phyloP scores from a whole-genome alignment of 1,140 invertebrate species.

The Leptinotarsa undecemlineata region DNA sequence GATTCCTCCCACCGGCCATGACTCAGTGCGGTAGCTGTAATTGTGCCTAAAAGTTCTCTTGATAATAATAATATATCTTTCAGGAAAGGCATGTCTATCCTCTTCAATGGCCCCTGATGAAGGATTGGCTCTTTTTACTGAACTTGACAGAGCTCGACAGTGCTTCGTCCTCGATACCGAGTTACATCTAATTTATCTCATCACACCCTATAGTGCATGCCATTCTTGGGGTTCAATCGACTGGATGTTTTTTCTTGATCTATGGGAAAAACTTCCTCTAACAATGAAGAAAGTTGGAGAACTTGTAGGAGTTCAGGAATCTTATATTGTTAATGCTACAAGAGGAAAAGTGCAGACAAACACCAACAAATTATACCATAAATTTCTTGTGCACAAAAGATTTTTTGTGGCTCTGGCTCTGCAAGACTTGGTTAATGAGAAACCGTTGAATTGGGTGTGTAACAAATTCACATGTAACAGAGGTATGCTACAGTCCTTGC shows the following conservation, averaged over 20 bases:
- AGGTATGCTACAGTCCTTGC: slow-evolving; percentile 88
- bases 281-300: slow-evolving; percentile 84
- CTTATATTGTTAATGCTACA: slow-evolving; percentile 82
- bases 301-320: slow-evolving; percentile 88
- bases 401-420: slow-evolving; percentile 93
- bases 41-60: too few species aligned
- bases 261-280: slow-evolving; percentile 82
- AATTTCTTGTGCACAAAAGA: slow-evolving; percentile 62
- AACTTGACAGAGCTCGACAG: slow-evolving; percentile 86
- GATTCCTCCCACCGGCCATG: too few species aligned
- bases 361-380: slow-evolving; percentile 42
- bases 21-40: too few species aligned
- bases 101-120: slow-evolving; percentile 92
- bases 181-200: slow-evolving; percentile 92
- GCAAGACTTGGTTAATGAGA: slow-evolving; percentile 91
- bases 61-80: neutral
- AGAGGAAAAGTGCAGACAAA: slow-evolving; percentile 60
- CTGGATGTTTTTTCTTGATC: slow-evolving; percentile 83
- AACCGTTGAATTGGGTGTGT: slow-evolving; percentile 77
- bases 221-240: slow-evolving; percentile 79
- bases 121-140: slow-evolving; percentile 83
- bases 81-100: slow-evolving; percentile 79
- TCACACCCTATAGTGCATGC: slow-evolving; percentile 83
- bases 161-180: slow-evolving; percentile 93
- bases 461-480: slow-evolving; percentile 83